Percentiles rank a stretch among this genome's conserved stretches.
phyloP scores from a whole-genome alignment of 2,113 vertebrate species.

The Myrmecobius fasciatus region DNA sequence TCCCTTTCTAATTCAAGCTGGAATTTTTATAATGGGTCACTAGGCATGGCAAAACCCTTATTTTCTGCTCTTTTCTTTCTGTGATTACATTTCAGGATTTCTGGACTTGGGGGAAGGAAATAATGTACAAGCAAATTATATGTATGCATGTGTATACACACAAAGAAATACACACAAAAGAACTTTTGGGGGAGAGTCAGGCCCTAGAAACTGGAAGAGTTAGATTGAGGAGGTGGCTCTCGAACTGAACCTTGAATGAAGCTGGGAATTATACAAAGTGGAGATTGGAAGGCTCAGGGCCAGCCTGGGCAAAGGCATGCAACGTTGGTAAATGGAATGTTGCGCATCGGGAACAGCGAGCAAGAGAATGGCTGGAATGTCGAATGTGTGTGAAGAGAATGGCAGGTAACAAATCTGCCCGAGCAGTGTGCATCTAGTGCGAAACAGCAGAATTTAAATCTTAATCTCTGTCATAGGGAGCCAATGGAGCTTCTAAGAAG shows the following conservation, averaged over 20 bases:
- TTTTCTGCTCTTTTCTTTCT: not conserved
- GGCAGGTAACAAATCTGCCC: not conserved
- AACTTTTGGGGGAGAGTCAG: not conserved
- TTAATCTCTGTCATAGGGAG: not conserved
- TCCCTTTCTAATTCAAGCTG: not conserved
- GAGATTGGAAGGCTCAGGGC: not conserved
- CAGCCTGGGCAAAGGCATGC: not conserved
- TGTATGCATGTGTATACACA: too few relatives aligned
- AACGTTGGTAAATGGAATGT: not conserved
- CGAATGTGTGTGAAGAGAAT: not conserved
- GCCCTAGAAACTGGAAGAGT: not conserved
- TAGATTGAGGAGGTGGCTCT: not conserved
- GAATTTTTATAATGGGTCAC: not conserved
- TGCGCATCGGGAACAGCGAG: not conserved
- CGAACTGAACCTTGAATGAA: not conserved
- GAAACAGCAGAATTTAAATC: not conserved
- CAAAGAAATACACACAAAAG: not conserved
- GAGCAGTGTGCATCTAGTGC: not conserved
- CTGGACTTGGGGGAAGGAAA: not conserved
- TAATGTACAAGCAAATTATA: not conserved
- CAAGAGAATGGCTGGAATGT: not conserved
- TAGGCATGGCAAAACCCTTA: not conserved
- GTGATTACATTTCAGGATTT: not conserved
- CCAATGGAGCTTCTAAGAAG: not conserved
- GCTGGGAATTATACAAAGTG: not conserved